A percentile compares a stretch with the other conserved stretches of the same genome.
phyloP scores from a whole-genome alignment of 2,113 vertebrate species.

The Scolopax mira region DNA sequence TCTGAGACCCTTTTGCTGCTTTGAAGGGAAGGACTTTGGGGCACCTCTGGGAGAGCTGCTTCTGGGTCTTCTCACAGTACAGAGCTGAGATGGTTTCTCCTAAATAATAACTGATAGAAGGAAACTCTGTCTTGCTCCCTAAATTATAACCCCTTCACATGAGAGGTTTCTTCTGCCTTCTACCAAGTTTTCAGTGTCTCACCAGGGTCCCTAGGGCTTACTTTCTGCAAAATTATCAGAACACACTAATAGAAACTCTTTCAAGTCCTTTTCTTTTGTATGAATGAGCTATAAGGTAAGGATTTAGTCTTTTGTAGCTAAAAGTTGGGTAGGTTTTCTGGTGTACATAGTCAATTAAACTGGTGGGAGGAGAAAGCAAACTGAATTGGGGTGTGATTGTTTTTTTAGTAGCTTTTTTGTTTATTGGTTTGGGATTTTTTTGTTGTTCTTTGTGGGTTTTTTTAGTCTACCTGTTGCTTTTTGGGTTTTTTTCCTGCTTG shows the following conservation, averaged over 20 bases:
- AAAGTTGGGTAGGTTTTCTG: not conserved
- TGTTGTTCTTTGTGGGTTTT: not conserved
- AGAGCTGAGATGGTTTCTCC: no score
- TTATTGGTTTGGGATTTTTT: not conserved
- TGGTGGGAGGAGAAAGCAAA: not conserved
- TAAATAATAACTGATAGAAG: no score
- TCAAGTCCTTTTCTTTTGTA: not conserved
- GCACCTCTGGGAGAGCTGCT: not conserved
- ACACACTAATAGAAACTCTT: not conserved
- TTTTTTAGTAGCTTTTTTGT: not conserved
- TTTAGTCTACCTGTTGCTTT: not conserved
- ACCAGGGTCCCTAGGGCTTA: not conserved
- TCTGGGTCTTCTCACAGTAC: not conserved
- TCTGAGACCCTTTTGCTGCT: not conserved
- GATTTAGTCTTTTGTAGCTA: not conserved
- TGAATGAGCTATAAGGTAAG: not conserved
- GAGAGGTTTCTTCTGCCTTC: no score
- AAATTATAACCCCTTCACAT: no score
- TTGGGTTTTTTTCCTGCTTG: not conserved
- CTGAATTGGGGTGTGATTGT: not conserved
- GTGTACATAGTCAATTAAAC: not conserved
- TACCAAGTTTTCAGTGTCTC: rapidly evolving
- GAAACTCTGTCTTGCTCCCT: no score
- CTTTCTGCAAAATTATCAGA: not conserved
- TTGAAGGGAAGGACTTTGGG: not conserved